These are phyloP conservation scores for Megaceryle torquata DNA, from an alignment of 2,113 vertebrate species.

Conservation along the genomic window DNA sequence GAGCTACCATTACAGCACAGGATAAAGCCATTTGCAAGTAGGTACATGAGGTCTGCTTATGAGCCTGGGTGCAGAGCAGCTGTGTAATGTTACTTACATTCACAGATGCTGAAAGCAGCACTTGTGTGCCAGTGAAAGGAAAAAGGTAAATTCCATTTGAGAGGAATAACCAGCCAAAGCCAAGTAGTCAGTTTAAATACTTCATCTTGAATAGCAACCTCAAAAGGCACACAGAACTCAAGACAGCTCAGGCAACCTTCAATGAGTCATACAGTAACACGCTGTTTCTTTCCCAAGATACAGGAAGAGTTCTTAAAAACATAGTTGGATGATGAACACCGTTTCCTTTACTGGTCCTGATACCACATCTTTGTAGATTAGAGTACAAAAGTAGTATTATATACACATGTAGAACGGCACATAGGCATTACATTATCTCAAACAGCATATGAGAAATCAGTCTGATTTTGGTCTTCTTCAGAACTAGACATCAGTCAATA, in stretches of 20 bases:
- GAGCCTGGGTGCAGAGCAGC: neutral
- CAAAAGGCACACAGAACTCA: slow-evolving; percentile 43
- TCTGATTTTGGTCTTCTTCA: neutral
- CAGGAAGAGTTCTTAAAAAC: neutral
- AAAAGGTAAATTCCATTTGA: neutral
- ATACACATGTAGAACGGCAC: neutral
- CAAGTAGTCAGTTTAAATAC: slow-evolving; percentile 4
- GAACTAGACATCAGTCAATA: neutral
- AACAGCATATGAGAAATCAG: neutral
- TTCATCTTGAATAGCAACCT: slow-evolving; percentile 26
- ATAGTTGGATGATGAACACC: neutral
- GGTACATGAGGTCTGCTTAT: neutral
- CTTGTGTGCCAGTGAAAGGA: neutral
- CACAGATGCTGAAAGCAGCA: neutral
- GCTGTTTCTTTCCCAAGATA: neutral
- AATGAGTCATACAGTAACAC: neutral
- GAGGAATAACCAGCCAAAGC: slow-evolving; percentile 28
- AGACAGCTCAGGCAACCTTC: slow-evolving; percentile 39
- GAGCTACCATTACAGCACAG: neutral
- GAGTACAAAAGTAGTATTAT: slow-evolving; percentile 2
- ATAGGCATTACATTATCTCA: neutral
- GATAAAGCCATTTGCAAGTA: neutral
- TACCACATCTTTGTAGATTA: neutral
- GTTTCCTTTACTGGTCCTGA: neutral
- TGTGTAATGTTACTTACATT: neutral